A percentile compares a stretch with the other conserved stretches of the same genome.
phyloP scores from a whole-genome alignment of 35 echinoderm and acorn worm genomes.

The Diadema setosum region DNA sequence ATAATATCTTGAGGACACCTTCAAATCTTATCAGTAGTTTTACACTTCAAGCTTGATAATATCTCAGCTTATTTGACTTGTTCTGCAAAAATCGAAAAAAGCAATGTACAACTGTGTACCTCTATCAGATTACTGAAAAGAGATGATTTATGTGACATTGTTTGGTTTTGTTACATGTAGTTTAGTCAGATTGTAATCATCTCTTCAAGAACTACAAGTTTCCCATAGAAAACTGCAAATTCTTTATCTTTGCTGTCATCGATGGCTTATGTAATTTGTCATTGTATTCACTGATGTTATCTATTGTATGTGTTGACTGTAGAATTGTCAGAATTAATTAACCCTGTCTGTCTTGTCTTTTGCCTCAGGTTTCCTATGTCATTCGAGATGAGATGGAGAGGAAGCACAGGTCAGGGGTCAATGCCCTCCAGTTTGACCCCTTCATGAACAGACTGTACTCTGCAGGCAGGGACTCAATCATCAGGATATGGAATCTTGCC shows the following conservation, averaged over 20 bases:
- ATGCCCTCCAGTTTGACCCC: slow-evolving; percentile 91
- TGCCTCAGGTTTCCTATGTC: slow-evolving; percentile 85
- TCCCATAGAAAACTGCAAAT: neutral
- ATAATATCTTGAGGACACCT: too few relatives aligned
- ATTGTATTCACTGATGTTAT: neutral
- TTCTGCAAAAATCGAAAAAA: too few relatives aligned
- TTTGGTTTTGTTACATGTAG: too few relatives aligned
- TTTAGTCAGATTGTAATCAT: neutral
- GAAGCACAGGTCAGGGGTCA: slow-evolving; percentile 92
- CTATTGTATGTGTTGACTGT: neutral
- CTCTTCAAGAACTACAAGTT: neutral
- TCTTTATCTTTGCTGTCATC: neutral
- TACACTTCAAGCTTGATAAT: too few relatives aligned
- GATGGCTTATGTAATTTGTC: neutral
- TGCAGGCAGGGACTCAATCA: slow-evolving; percentile 91
- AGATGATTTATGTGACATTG: too few relatives aligned
- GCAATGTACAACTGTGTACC: too few relatives aligned
- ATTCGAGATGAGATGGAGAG: slow-evolving; percentile 91
- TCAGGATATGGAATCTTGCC: slow-evolving; percentile 97
- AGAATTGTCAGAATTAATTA: too few relatives aligned
- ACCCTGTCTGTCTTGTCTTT: neutral
- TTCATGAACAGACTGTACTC: slow-evolving; percentile 78
- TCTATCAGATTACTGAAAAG: too few relatives aligned
- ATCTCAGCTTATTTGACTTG: too few relatives aligned
- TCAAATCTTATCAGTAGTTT: too few relatives aligned